Base-by-base conservation (phyloP, 2,113 vertebrate genomes). In the Sinocyclocheilus rhinocerous region DNA sequence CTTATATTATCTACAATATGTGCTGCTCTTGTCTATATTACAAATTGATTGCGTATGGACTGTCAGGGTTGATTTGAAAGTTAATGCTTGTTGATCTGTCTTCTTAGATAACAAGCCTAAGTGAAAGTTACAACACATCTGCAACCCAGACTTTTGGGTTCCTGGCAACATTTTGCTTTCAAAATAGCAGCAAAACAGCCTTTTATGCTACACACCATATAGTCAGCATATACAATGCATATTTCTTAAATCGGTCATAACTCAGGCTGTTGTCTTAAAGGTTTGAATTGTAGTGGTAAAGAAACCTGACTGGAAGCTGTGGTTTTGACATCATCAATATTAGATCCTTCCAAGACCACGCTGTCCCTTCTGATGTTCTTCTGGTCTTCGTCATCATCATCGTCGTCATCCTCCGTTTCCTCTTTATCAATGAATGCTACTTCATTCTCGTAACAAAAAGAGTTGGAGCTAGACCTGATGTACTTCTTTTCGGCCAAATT, bases 391-490 rank as follows among this genome's bases (percentile, higher is more conserved):
- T 97, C 96, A 0, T 97, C 97, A 4, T 77, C 45, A 11, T 59
- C 57, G 1, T 91, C 95, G 77, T 97, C 96, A 0, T 97, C 97
- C 0, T 97, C 98, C 87, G 92, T 85, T 90, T 98, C 97, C 75
- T 97, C 97, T 92, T 98, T 99, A 93, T 97, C 96, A 1, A 93
- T 96, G 87, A 99, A 95, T n/a, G 98, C 97, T 75, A 99, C 97
- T 91, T 99, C 98, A 1, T 99, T 99, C 94, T 99, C 98, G 0
- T 99, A 99, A 90, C 98, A 99, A 93, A 99, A 99, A 24, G 98
- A 98, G 93, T 99, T 99, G 0, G 95, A 95, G 0, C 95, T 96
- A 0, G 97, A 97, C 67, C 95, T 91, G 15, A 94, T 94, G 22
- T 96, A 97, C 69, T 96, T 99, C 93, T 95, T 97, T 89, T 98